Base-by-base conservation (phyloP, 1,140 invertebrate genomes). In the Hypsibius dujardini region DNA sequence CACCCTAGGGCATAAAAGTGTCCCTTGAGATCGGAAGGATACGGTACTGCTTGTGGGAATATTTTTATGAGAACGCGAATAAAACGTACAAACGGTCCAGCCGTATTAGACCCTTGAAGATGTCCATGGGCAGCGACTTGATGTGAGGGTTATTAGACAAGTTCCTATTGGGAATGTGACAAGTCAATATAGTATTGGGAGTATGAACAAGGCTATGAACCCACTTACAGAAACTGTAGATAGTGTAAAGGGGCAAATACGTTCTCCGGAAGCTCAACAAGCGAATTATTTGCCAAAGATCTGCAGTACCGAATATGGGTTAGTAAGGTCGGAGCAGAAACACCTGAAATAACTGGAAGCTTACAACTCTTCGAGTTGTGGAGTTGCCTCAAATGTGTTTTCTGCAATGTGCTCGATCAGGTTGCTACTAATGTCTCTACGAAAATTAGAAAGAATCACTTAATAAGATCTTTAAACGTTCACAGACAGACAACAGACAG, bases 191-290 rank as follows among this genome's bases (percentile, higher is more conserved):
- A n/a, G 7, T 56, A 56, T 56, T 56, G 7, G n/a, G 50, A 7
- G 50, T n/a, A 56, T 12, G 7, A 56, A 56, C n/a, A 56, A 56
- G n/a, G 7, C n/a, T 56, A 67, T 45, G 42, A 15, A 12, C 50
- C 50, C 50, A 67, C 62, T 67, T 67, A 67, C 62, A 67, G 42
- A 67, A 67, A 67, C 45, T 67, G 62, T 45, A 67, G 62, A 42
- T 67, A 15, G 12, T 67, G 62, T 67, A 67, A 42, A 12, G 62
- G 62, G 42, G 62, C 62, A 45, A 67, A 67, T 42, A 67, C 3
- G 7, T 67, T 12, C 3, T 12, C 12, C 12, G 62, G 62, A 67
- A 67, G 62, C 45, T 7, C 42, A 7, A 45, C 45, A 12, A 67
- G 45, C 3, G 62, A 15, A 45, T 67, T 67, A 45, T 67, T 67